Evolutionary conservation across 2,888 invertebrate genomes (phyloP), one percentile per base, ranked within the genome.

Genomic region (Lasioglossum vierecki): DNA sequence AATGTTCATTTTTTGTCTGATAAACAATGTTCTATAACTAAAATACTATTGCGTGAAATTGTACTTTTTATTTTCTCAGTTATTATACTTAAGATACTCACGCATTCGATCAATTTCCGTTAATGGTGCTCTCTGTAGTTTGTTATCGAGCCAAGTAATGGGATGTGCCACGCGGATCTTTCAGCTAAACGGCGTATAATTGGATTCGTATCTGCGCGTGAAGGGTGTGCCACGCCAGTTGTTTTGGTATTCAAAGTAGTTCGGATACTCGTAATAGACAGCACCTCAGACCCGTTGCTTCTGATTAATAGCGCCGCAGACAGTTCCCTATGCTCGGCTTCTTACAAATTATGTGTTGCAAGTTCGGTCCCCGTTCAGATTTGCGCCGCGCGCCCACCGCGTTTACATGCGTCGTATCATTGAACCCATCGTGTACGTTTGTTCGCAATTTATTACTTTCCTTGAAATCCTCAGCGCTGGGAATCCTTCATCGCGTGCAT

Each of bases 231-330:
- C 60, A 57, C 30, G 53, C 26, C 26, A n/a, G 66, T 57, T 68
- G 79, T 79, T 79, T 79, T 68, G 79, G 60, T 80, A 80, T 83
- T 83, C 82, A 80, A 80, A 83, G 46, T 57, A 70, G 73, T 18
- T 41, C 30, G 74, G 80, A 46, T 39, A 60, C 57, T 30, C 68
- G 68, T 30, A 15, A 26, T 13, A 57, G 68, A 30, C 39, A 44
- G 53, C 39, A 39, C n/a, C 46, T 39, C 66, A 13, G 57, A 26
- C 41, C 39, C 70, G n/a, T 60, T 75, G 41, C 41, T 70, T 46
- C 49, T 57, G 68, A 83, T 83, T 81, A 83, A 83, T 80, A 44
- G 26, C 13, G 30, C n/a, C 49, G 46, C 22, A 15, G 63, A 53
- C 66, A 41, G 30, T 9, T 18, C 13, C 68, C 26, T 13, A 13